Evolutionary conservation across 2,888 invertebrate genomes (phyloP).

Genomic region (Volucella bombylans): DNA sequence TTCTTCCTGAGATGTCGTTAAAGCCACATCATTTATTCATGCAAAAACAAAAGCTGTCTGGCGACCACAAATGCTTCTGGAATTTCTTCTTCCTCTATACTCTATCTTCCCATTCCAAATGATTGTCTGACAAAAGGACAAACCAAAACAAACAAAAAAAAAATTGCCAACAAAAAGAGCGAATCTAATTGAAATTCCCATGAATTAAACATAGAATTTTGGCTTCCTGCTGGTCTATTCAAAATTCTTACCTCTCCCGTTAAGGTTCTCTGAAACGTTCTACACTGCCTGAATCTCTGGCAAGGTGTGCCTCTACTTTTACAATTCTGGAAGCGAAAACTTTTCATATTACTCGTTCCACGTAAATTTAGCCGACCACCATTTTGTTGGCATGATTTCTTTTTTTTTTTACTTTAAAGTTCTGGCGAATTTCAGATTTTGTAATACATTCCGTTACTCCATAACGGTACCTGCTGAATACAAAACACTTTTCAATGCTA

Average conservation of each 20-base stretch:
- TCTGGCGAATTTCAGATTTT: conserved; percentile 46
- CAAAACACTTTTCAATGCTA: conserved; percentile 41
- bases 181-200: conserved; percentile 73
- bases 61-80: conserved; percentile 59
- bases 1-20: conserved; percentile 33
- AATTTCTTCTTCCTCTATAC: conserved; percentile 31
- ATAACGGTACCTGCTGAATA: conserved; percentile 36
- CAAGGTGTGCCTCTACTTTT: conserved; percentile 13
- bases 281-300: neutral
- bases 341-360: conserved; percentile 71
- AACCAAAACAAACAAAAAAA: conserved; percentile 23
- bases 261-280: neutral
- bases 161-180: conserved; percentile 56
- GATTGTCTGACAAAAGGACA: conserved; percentile 47
- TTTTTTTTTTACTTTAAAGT: conserved; percentile 59
- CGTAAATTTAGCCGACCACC: conserved; percentile 8
- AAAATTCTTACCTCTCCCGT: conserved; percentile 51
- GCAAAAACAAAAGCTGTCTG: conserved; percentile 59
- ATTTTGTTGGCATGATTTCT: conserved; percentile 8
- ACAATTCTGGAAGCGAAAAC: conserved; percentile 66
- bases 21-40: conserved; percentile 71
- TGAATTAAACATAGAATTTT: conserved; percentile 72
- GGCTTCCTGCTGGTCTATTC: conserved; percentile 69
- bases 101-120: conserved; percentile 1
- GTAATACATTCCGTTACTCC: neutral